phyloP scores from a whole-genome alignment of 2,797 vertebrate genomes.

The Galago senegalensis region DNA sequence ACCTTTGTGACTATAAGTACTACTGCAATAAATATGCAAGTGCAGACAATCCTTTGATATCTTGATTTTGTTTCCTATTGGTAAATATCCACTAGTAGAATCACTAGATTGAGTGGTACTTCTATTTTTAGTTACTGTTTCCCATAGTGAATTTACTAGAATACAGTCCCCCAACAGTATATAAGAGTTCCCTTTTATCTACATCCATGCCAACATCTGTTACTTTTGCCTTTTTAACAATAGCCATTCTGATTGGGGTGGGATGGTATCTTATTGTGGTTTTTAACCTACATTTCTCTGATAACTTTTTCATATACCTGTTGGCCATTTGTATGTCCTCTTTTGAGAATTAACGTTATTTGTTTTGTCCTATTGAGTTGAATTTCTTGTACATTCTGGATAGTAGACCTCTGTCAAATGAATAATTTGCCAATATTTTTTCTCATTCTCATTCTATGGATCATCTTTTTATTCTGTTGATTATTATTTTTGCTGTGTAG shows the following conservation, averaged over 20 bases:
- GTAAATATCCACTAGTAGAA: background rate
- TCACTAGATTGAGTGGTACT: background rate
- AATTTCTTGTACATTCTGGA: background rate
- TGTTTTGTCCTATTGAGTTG: too few relatives aligned
- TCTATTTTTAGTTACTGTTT: background rate
- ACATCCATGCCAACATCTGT: background rate
- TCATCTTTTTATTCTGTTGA: background rate
- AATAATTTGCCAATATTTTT: background rate
- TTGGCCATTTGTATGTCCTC: background rate
- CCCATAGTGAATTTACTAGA: background rate
- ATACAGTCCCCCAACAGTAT: background rate
- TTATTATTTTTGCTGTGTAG: background rate
- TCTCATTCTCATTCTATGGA: background rate
- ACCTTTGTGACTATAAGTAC: background rate
- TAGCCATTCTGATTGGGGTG: background rate
- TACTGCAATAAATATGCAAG: too few relatives aligned
- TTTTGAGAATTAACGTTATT: background rate
- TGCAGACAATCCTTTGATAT: background rate
- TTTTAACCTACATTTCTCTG: background rate
- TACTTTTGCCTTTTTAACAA: background rate
- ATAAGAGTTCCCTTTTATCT: background rate
- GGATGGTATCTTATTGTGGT: background rate
- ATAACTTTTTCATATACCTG: background rate
- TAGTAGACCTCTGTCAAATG: background rate
- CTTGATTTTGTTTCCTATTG: background rate